Conservation (phyloP, 1,140 invertebrate species). For the Brachionus manjavacas region DNA sequence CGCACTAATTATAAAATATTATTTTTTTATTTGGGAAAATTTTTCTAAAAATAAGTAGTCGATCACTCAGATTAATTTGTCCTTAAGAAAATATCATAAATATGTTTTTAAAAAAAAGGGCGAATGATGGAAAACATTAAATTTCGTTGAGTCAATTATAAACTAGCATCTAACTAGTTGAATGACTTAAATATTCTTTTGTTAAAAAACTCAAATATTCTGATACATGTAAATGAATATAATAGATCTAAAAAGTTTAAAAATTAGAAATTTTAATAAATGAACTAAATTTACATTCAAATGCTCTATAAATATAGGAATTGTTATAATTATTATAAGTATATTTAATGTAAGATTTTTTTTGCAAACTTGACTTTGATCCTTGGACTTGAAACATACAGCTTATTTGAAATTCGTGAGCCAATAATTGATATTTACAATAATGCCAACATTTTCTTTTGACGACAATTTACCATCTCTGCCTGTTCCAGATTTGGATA, state of each 20-base stretch:
- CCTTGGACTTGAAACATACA: neutral
- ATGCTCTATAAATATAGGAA: neutral
- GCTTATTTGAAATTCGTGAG: neutral
- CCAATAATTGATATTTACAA: neutral
- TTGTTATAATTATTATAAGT: neutral
- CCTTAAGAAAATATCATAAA: no score
- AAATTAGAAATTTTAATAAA: neutral
- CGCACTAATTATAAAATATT: no score
- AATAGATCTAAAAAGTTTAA: neutral
- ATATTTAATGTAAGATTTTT: neutral
- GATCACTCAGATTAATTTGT: no score
- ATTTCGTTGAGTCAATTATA: no score
- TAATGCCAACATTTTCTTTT: constrained; percentile 50
- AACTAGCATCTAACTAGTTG: no score
- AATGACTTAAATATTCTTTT: no score
- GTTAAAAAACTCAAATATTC: no score
- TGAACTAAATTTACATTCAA: neutral
- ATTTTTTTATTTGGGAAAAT: no score
- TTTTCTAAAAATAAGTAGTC: no score
- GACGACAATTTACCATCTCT: constrained; percentile 49
- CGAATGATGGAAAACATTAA: no score
- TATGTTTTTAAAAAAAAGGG: no score
- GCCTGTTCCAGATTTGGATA: constrained; percentile 50
- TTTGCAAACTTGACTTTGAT: neutral
- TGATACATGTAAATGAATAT: no score